phyloP scores from a whole-genome alignment of 2,888 invertebrate genomes.

The Macrostomum cliftonense region DNA sequence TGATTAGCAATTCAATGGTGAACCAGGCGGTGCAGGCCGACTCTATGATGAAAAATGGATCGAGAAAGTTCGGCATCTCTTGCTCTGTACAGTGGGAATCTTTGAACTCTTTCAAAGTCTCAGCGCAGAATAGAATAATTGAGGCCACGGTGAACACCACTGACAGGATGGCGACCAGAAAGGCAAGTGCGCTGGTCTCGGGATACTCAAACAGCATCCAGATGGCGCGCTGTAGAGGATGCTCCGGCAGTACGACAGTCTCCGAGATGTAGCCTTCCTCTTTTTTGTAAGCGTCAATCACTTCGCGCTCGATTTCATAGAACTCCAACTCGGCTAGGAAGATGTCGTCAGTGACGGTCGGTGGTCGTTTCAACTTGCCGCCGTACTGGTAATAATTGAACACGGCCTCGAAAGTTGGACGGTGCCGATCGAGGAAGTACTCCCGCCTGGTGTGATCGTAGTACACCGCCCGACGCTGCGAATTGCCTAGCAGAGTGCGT shows the following conservation, averaged over 20 bases:
- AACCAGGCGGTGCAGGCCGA: constrained; percentile 41
- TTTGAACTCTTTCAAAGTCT: constrained; percentile 28
- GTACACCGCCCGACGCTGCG: constrained; percentile 27
- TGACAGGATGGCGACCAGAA: constrained; percentile 32
- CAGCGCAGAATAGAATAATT: constrained; percentile 34
- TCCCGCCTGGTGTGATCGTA: constrained; percentile 31
- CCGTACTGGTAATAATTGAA: constrained; percentile 36
- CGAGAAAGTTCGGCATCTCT: constrained; percentile 24
- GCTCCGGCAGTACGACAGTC: constrained; percentile 25
- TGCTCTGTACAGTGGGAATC: constrained; percentile 23
- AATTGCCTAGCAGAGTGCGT: constrained; percentile 32
- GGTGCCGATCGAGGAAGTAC: constrained; percentile 35
- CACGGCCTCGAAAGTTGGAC: constrained; percentile 36
- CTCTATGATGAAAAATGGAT: constrained; percentile 40
- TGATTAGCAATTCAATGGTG: constrained; percentile 38
- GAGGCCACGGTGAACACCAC: constrained; percentile 32
- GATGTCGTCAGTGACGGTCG: constrained; percentile 33
- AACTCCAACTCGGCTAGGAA: constrained; percentile 33
- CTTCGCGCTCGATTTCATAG: constrained; percentile 32
- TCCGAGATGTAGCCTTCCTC: constrained; percentile 33
- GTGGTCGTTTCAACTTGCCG: constrained; percentile 29
- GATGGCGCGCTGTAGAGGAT: constrained; percentile 22
- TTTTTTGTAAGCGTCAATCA: constrained; percentile 28
- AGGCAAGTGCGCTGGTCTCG: constrained; percentile 30
- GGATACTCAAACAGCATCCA: constrained; percentile 38